These are phyloP conservation scores for Bombus ignitus DNA, from an alignment of 1,140 invertebrate genomes.

Conservation along the genomic window DNA sequence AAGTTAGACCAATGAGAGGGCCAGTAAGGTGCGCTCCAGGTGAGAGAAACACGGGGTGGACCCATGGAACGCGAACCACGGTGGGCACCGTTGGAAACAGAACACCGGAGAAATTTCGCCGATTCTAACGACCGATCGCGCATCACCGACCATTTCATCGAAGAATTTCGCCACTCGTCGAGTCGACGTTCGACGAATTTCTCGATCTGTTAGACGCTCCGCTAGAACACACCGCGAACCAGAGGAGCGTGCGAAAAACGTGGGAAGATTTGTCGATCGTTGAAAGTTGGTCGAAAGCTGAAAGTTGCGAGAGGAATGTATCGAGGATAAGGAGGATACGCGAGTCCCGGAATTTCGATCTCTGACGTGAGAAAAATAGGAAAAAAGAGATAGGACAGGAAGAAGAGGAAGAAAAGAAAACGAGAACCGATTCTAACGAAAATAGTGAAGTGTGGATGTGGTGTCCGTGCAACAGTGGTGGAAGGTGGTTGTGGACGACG, in stretches of 20 bases:
- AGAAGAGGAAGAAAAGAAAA: background rate
- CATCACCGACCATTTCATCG: background rate
- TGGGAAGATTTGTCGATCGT: no score
- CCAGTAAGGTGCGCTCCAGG: slow-evolving; percentile 27
- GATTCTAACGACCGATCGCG: slow-evolving; percentile 23
- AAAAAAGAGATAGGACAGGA: background rate
- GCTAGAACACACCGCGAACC: background rate
- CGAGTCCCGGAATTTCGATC: background rate
- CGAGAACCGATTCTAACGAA: background rate
- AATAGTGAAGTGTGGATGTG: slow-evolving; percentile 75
- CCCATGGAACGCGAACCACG: slow-evolving; percentile 59
- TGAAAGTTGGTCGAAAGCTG: background rate
- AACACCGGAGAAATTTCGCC: slow-evolving; percentile 24
- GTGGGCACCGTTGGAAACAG: slow-evolving; percentile 41
- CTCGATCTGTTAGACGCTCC: background rate
- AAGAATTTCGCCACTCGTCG: background rate
- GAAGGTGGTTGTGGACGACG: slow-evolving; percentile 72
- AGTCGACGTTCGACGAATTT: background rate
- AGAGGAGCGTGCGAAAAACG: no score
- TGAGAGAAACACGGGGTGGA: slow-evolving; percentile 57
- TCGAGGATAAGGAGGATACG: slow-evolving; percentile 19
- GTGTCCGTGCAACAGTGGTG: slow-evolving; percentile 73
- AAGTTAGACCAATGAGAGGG: slow-evolving; percentile 59
- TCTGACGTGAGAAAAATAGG: background rate
- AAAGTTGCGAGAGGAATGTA: background rate